Conservation (phyloP, 2,113 vertebrate genomes). For the Cryptomyrus ogoouensis region DNA sequence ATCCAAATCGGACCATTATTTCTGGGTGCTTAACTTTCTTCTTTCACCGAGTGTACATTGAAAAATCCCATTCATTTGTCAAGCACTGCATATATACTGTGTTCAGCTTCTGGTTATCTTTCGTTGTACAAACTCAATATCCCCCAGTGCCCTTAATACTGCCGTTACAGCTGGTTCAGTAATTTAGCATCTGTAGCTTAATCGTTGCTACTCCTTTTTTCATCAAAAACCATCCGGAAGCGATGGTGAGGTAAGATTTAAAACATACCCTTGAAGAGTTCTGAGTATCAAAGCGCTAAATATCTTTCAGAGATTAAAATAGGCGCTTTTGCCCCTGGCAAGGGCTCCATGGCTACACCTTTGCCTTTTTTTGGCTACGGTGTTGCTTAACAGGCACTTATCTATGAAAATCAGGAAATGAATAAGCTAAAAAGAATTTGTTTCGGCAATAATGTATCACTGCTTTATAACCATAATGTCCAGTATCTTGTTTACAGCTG, state of each 20-base stretch:
- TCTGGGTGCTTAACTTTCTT: too few relatives aligned
- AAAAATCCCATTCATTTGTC: neutral
- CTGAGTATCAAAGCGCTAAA: neutral
- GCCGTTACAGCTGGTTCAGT: neutral
- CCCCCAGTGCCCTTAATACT: neutral
- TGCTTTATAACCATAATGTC: neutral
- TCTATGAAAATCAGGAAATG: neutral
- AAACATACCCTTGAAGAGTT: neutral
- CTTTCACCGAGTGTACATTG: neutral
- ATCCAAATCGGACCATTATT: too few relatives aligned
- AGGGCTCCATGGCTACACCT: neutral
- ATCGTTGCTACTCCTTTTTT: neutral
- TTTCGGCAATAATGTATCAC: neutral
- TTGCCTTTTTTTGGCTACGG: neutral
- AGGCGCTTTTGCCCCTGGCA: neutral
- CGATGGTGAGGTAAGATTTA: neutral
- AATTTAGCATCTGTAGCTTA: neutral
- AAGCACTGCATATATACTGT: neutral
- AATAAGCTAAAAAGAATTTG: neutral
- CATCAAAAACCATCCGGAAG: neutral
- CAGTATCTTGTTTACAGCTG: neutral
- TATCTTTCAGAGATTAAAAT: neutral
- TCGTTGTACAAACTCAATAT: neutral
- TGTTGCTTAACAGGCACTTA: neutral
- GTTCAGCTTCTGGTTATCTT: neutral